phyloP scores from a whole-genome alignment of 2,888 invertebrate genomes.

The Tribolium freemani region DNA sequence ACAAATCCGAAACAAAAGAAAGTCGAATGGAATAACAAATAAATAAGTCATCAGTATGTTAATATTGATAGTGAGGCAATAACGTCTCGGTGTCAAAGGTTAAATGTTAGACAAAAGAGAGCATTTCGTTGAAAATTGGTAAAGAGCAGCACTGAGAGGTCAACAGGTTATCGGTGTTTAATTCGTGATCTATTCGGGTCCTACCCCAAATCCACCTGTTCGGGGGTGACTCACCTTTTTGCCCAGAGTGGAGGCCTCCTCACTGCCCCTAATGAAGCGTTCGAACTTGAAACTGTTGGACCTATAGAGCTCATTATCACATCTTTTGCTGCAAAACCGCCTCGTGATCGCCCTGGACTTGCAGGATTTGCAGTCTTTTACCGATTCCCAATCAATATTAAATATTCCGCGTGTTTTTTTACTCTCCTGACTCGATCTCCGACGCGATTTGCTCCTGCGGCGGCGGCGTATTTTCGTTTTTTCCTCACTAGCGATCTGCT shows the following conservation, averaged over 20 bases:
- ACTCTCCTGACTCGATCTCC: constrained; percentile 56
- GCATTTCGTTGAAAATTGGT: not conserved
- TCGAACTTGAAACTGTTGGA: constrained; percentile 92
- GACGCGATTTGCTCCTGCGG: constrained; percentile 63
- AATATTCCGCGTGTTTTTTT: constrained; percentile 66
- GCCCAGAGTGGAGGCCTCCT: constrained; percentile 70
- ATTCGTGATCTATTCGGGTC: constrained; percentile 4
- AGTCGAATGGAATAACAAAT: constrained; percentile 2
- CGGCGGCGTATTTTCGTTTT: constrained; percentile 56
- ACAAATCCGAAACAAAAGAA: constrained; percentile 2
- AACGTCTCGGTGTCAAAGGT: constrained; percentile 23
- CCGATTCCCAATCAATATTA: constrained; percentile 72
- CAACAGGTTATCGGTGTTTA: constrained; percentile 27
- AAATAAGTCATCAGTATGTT: constrained; percentile 18
- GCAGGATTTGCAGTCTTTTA: constrained; percentile 71
- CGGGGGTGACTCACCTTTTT: constrained; percentile 76
- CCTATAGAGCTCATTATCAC: constrained; percentile 88
- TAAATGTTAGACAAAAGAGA: constrained; percentile 23
- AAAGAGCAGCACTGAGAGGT: not conserved
- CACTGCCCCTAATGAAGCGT: constrained; percentile 82
- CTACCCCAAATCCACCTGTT: constrained; percentile 44
- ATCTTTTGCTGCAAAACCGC: constrained; percentile 80
- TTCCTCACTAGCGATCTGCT: constrained; percentile 51
- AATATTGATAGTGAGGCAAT: constrained; percentile 8
- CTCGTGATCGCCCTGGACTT: constrained; percentile 76